Base-by-base conservation (phyloP, 2,113 vertebrate species). In the Chelonoidis abingdonii region DNA sequence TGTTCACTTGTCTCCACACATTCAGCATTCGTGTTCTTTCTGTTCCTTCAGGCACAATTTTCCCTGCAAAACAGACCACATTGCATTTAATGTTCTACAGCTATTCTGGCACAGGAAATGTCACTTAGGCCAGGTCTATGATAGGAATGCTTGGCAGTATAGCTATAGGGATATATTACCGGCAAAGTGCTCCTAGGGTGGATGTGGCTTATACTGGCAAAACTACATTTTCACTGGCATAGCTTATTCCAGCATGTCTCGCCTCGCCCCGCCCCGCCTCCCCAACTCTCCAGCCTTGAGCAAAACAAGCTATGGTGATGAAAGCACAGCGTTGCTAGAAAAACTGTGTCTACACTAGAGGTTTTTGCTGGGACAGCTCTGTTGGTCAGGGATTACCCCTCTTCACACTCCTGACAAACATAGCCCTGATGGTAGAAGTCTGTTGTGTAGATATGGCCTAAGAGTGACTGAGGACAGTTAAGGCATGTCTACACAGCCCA, bases 221-320 rank as follows among this genome's bases (percentile, higher is more conserved):
- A 65, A 65, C 31, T 65, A 13, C 6, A 35, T 3, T 35, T 65
- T 29, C 27, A 62, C 31, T n/a, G 31, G 31, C 8, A 8, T 65
- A 62, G 57, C 14, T 65, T 35, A 35, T 17, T 65, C 31, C 29
- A 65, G 59, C 12, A 16, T 65, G 59, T 65, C 14, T 35, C 13
- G 17, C 27, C 29, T 6, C 5, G 1, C 24, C 9, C 1, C 19
- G 1, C 54, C 2, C 24, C 4, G 0, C 8, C 27, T 11, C 13
- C 31, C 3, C 16, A 16, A 31, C 10, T 7, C 16, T n/a, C 31
- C 62, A 65, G 19, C 31, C 14, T 35, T 16, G 31, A 65, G 31
- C 31, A n/a, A 65, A 65, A n/a, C 13, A 65, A 14, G 62, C 14
- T 65, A 35, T 65, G 31, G 12, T 65, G 62, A 7, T 65, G 14